phyloP scores from a whole-genome alignment of 2,888 invertebrate species.

The Diachrysia chrysitis region DNA sequence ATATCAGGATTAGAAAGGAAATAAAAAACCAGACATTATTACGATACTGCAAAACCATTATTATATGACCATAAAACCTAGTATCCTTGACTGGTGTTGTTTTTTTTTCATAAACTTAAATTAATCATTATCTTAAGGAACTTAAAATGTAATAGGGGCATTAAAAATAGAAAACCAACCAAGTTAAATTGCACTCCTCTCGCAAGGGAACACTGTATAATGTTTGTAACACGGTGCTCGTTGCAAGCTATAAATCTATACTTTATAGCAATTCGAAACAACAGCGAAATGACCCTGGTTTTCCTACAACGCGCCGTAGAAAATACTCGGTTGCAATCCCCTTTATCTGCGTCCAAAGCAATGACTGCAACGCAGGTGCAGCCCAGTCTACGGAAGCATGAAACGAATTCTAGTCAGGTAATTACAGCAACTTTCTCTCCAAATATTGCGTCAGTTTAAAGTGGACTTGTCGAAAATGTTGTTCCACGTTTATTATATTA shows the following conservation, averaged over 20 bases:
- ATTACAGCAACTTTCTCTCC: constrained; percentile 57
- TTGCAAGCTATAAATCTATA: constrained; percentile 30
- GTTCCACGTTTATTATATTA: constrained; percentile 19
- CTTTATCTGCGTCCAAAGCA: constrained; percentile 45
- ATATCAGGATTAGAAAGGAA: no score
- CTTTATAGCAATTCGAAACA: constrained; percentile 27
- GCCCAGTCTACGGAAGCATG: constrained; percentile 54
- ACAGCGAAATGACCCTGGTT: constrained; percentile 26
- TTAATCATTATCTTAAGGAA: no score
- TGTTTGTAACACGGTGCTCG: constrained; percentile 9
- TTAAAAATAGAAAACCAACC: neutral
- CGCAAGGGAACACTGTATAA: constrained; percentile 2
- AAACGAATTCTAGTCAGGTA: constrained; percentile 61
- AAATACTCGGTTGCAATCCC: constrained; percentile 38
- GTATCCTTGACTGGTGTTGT: no score
- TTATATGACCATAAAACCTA: neutral
- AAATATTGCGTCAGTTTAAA: constrained; percentile 50
- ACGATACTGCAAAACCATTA: neutral
- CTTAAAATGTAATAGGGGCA: neutral
- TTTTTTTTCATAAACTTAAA: no score
- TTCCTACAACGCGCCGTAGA: constrained; percentile 25
- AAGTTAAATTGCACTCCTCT: neutral
- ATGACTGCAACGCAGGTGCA: constrained; percentile 59
- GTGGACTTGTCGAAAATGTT: constrained; percentile 23
- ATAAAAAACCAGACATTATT: neutral